Evolutionary conservation across 2,797 vertebrate genomes (phyloP).

Genomic region (Glyptemys insculpta): DNA sequence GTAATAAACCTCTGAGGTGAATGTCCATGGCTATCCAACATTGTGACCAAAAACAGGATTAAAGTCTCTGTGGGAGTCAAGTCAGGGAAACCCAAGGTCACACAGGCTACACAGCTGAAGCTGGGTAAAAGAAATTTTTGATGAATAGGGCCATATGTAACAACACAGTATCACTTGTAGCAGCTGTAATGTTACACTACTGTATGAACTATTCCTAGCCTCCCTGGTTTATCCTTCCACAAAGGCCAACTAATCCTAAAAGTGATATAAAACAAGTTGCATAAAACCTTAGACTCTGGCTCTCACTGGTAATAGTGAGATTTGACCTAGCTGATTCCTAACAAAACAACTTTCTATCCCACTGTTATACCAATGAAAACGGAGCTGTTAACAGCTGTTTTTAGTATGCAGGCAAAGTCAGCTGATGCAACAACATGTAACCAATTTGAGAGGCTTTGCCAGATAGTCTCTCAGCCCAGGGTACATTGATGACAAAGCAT

Average conservation of each 20-base stretch:
- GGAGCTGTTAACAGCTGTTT: neutral
- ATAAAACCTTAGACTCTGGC: slow-evolving; percentile 44
- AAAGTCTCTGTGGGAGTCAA: neutral
- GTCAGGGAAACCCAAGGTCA: slow-evolving; percentile 11
- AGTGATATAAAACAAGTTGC: slow-evolving; percentile 38
- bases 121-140: slow-evolving; percentile 3
- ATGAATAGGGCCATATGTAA: neutral
- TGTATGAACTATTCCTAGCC: slow-evolving; percentile 15
- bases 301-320: neutral
- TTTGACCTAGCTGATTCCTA: slow-evolving; percentile 3
- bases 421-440: neutral
- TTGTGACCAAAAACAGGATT: neutral
- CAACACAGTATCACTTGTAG: neutral
- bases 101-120: neutral
- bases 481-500: neutral
- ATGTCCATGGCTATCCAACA: neutral
- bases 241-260: slow-evolving; percentile 41
- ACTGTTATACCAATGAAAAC: neutral
- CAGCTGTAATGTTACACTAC: neutral
- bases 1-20: neutral
- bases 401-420: neutral
- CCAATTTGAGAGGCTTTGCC: neutral
- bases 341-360: neutral
- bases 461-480: neutral
- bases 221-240: slow-evolving; percentile 28